These are phyloP conservation scores for Desmophyllum pertusum DNA, from an alignment of 92 coral and sea anemone genomes.

Conservation along the genomic window DNA sequence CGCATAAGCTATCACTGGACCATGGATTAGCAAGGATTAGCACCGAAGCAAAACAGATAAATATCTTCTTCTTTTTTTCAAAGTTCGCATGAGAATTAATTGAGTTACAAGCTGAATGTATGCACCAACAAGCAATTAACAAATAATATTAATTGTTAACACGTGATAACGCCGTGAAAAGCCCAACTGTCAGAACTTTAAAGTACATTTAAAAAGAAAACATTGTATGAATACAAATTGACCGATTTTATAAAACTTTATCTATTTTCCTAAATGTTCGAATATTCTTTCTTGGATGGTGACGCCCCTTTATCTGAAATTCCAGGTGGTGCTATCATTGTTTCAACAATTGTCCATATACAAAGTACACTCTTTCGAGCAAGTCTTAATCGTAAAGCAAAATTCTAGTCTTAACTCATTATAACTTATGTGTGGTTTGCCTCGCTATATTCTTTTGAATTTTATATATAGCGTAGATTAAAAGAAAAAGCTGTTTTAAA, in stretches of 20 bases:
- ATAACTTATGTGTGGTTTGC: not conserved
- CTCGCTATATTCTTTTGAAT: not conserved
- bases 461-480: not conserved
- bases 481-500: not conserved
- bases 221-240: no score
- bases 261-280: not conserved
- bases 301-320: not conserved
- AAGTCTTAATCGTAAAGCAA: not conserved
- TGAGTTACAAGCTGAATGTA: not conserved
- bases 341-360: not conserved
- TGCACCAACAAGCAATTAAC: not conserved
- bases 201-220: not conserved
- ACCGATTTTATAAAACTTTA: slow-evolving; percentile 7
- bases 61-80: not conserved
- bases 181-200: not conserved
- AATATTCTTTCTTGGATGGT: not conserved
- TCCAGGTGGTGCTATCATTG: not conserved
- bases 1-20: not conserved
- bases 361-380: not conserved
- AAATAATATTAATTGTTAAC: not conserved
- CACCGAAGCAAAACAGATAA: not conserved
- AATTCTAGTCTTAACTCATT: no score
- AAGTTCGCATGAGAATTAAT: not conserved
- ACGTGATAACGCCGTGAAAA: not conserved
- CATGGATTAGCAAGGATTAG: not conserved